Percentiles rank a stretch among this genome's conserved stretches.
Conservation (phyloP, 2,113 vertebrate species). For the Oryctolagus cuniculus region DNA sequence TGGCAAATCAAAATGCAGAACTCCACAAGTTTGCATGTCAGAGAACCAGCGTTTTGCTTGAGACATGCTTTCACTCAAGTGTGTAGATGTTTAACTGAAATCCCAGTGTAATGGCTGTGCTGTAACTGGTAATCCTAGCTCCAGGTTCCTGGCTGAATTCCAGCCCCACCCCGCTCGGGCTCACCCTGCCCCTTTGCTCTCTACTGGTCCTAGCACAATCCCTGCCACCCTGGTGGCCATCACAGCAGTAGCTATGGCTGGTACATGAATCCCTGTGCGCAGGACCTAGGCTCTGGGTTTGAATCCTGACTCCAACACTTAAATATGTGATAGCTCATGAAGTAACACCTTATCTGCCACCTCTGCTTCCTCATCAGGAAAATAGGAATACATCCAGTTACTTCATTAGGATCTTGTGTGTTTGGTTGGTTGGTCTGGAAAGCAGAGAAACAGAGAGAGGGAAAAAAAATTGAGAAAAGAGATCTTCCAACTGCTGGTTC, state of each 20-base stretch:
- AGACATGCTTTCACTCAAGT: not conserved
- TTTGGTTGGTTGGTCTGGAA: no score
- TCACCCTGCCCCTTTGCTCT: not conserved
- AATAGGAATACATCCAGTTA: not conserved
- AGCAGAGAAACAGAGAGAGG: no score
- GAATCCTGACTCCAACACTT: not conserved
- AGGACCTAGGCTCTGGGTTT: not conserved
- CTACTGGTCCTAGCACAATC: not conserved
- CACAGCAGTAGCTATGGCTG: not conserved
- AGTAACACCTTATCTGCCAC: not conserved
- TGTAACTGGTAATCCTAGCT: not conserved
- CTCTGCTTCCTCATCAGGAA: not conserved
- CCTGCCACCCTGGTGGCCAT: not conserved
- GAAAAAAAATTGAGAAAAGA: no score
- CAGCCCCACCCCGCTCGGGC: not conserved
- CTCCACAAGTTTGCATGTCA: slow-evolving; percentile 20
- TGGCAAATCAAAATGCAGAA: slow-evolving; percentile 37
- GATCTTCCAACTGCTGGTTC: no score
- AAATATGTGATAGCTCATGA: not conserved
- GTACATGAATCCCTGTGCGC: not conserved
- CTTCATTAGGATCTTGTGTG: not conserved
- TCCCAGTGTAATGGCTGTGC: not conserved
- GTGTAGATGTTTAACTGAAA: slow-evolving; percentile 41
- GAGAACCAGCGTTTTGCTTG: not conserved
- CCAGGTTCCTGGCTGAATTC: not conserved